Evolutionary conservation across 2,797 vertebrate species (phyloP), one percentile per base, ranked within the genome.

Genomic region (Potorous gilbertii): DNA sequence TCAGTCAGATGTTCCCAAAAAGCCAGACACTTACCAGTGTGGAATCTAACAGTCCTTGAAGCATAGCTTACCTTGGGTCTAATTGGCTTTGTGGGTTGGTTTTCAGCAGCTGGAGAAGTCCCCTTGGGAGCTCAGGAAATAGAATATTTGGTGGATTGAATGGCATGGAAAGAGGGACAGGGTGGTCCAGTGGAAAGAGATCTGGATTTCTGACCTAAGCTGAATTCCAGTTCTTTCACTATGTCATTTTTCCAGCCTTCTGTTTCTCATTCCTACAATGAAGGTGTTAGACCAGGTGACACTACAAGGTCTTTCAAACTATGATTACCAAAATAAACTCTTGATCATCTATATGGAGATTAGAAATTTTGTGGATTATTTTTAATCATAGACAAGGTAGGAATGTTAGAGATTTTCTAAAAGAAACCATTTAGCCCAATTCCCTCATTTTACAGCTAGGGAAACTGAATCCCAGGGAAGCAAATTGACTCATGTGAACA

Each of bases 321-420:
- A 46, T 81, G n/a, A 46, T 27, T 81, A 74, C 24, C 59, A 96
- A 92, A 93, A 4, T 91, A 94, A 81, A 81, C 52, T 14, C 81
- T 90, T 50, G 81, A 12, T 27, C 59, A 91, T 24, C 31, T 31
- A 55, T 31, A 10, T 90, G 50, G n/a, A 56, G 56, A 92, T 3
- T n/a, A 81, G 90, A 91, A 14, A 31, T 93, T 91, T 2, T 29
- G 91, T 40, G 12, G 54, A 52, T 52, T 54, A 14, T 57, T 16
- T 29, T 87, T 2, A 87, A 50, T 46, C 24, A 28, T 46, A 50
- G 74, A 50, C 10, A 50, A 4, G n/a, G 40, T 87, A 87, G 50
- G 40, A 87, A 87, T 46, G 21, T 11, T 11, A 50, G 74, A 50
- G 1, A 11, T 27, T 50, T 50, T 87, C 24, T 50, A 50, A 87